Percentiles rank a stretch among this genome's conserved stretches.
phyloP scores from a whole-genome alignment of 2,888 invertebrate genomes.

The Cyrtodaria siliqua region DNA sequence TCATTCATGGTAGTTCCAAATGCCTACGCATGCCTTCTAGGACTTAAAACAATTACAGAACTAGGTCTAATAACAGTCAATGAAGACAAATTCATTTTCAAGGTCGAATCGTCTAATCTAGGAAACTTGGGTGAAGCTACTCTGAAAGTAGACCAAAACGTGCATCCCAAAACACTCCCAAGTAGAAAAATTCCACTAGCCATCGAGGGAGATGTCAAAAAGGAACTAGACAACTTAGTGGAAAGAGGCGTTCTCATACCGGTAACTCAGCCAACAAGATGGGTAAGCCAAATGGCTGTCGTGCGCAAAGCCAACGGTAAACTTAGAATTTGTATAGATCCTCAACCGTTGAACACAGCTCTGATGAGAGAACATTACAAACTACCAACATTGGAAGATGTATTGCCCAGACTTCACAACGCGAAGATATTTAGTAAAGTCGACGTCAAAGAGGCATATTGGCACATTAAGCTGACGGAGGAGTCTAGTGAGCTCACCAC shows the following conservation, averaged over 20 bases:
- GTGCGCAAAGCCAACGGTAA: slow-evolving; percentile 28
- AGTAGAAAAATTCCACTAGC: slow-evolving; percentile 29
- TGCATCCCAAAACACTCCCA: not conserved
- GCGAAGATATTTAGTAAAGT: slow-evolving; percentile 61
- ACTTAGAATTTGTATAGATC: slow-evolving; percentile 53
- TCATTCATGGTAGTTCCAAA: slow-evolving; percentile 22
- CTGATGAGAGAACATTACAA: slow-evolving; percentile 47
- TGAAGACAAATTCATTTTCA: slow-evolving; percentile 6
- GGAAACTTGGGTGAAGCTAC: slow-evolving; percentile 9
- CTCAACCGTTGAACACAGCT: slow-evolving; percentile 57
- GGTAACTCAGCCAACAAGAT: slow-evolving; percentile 13
- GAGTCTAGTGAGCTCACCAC: slow-evolving; percentile 55
- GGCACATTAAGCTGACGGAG: slow-evolving; percentile 58
- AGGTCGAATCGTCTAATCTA: not conserved
- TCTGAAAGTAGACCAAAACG: not conserved
- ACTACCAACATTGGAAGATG: slow-evolving; percentile 55
- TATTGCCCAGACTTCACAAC: too few relatives aligned
- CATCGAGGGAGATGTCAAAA: slow-evolving; percentile 15
- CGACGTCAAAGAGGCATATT: slow-evolving; percentile 60
- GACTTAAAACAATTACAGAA: slow-evolving; percentile 20
- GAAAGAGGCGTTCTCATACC: slow-evolving; percentile 3
- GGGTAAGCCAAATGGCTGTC: slow-evolving; percentile 39
- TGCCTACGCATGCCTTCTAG: slow-evolving; percentile 1
- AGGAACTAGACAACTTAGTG: slow-evolving; percentile 15
- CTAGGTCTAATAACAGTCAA: slow-evolving; percentile 13